Evolutionary conservation across 2,113 vertebrate species (phyloP).

Genomic region (Apus apus): DNA sequence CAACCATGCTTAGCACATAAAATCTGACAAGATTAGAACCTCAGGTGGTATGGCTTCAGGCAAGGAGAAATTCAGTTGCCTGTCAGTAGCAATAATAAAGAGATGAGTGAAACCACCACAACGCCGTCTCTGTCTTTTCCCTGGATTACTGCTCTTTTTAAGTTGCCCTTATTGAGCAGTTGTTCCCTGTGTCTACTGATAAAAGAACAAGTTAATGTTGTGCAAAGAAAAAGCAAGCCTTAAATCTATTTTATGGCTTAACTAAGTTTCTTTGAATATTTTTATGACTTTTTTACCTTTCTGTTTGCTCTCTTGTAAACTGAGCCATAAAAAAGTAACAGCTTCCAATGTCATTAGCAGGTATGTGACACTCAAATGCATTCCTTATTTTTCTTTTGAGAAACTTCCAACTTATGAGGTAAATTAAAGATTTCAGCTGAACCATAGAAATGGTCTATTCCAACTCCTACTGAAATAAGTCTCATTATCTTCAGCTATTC

Average conservation of each 20-base stretch:
- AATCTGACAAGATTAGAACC: slow-evolving; percentile 62
- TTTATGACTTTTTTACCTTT: slow-evolving; percentile 28
- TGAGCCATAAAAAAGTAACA: neutral
- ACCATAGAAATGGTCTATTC: neutral
- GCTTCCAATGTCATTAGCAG: neutral
- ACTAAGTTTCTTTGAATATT: neutral
- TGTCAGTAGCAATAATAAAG: slow-evolving; percentile 62
- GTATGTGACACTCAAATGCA: neutral
- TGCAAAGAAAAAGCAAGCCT: neutral
- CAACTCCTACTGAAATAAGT: neutral
- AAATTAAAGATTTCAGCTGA: slow-evolving; percentile 8
- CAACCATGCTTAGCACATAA: slow-evolving; percentile 38
- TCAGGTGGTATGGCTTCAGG: slow-evolving; percentile 65
- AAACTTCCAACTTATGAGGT: neutral
- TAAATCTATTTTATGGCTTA: slow-evolving; percentile 8
- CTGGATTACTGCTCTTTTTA: neutral
- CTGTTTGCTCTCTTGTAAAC: slow-evolving; percentile 15
- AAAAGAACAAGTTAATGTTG: neutral
- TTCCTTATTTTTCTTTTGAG: neutral
- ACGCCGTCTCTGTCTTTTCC: neutral
- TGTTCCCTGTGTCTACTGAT: neutral
- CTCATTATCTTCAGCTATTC: neutral
- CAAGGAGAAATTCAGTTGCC: slow-evolving; percentile 65
- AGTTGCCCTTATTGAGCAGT: neutral
- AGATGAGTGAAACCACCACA: slow-evolving; percentile 48